These are phyloP conservation scores for Troglohyphantes excavatus DNA, from an alignment of 2,888 invertebrate species.

Conservation along the genomic window DNA sequence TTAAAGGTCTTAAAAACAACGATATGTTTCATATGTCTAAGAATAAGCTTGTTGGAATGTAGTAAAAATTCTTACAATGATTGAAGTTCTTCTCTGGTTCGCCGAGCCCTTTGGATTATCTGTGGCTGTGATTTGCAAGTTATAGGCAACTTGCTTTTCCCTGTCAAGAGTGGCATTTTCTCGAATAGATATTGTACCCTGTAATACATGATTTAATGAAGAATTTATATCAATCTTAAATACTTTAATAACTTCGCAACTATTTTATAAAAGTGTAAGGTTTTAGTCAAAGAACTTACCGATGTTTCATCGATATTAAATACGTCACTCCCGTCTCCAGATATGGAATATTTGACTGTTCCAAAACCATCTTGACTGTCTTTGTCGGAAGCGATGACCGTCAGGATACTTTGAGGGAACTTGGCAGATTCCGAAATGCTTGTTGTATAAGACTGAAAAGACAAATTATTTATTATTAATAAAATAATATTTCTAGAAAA, in stretches of 20 bases:
- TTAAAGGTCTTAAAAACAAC: too few species aligned
- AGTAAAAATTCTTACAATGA: constrained; percentile 84
- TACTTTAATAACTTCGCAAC: not conserved
- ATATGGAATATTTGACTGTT: constrained; percentile 87
- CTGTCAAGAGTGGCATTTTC: constrained; percentile 87
- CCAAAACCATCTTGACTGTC: constrained; percentile 86
- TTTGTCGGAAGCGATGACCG: constrained; percentile 88
- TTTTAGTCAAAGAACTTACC: constrained; percentile 58
- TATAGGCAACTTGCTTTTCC: constrained; percentile 91
- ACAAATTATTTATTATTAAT: too few species aligned
- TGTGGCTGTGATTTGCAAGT: constrained; percentile 89
- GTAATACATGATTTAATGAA: constrained; percentile 17
- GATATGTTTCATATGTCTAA: too few species aligned
- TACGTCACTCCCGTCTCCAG: constrained; percentile 88
- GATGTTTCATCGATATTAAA: constrained; percentile 86
- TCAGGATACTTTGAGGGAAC: constrained; percentile 87
- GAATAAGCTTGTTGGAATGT: too few species aligned
- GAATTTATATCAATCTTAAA: not conserved
- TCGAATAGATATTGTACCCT: constrained; percentile 76
- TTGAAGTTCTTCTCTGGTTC: constrained; percentile 87
- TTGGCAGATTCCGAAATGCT: constrained; percentile 88
- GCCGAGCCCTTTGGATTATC: constrained; percentile 88
- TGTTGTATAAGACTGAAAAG: constrained; percentile 86
- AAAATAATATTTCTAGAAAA: too few species aligned
- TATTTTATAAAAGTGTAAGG: not conserved